Base-by-base conservation (phyloP, 2,888 invertebrate species). In the Epinotia brunnichana region DNA sequence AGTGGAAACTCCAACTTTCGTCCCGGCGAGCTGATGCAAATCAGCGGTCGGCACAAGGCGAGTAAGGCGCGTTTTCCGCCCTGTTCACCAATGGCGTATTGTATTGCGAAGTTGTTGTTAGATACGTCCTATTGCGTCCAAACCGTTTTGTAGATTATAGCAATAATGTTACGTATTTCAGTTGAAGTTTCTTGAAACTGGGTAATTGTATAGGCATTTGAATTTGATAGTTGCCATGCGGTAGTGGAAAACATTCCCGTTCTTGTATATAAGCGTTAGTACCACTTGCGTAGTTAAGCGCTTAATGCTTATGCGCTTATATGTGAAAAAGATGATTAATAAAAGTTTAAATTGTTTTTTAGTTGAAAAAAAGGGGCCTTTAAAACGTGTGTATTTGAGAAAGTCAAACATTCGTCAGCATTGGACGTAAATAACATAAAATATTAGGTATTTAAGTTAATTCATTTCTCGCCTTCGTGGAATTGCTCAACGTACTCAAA, bases 11-110 rank as follows among this genome's bases (percentile, higher is more conserved):
- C 24, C 29, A 70, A 70, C 56, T 70, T 70, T 70, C 62, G 56
- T 63, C 29, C 48, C 29, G 54, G 29, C n/a, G 21, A 62, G 11
- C 61, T 44, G 57, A 70, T 70, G 70, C 70, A 70, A 70, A 70
- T 64, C 63, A 39, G 56, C 17, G 70, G 60, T 39, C 51, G 51
- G 63, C 51, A 35, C 53, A 56, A 66, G 66, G 54, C n/a, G 41
- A n/a, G 9, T 41, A 66, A 66, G 41, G 41, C 5, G 7, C 17
- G 19, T 64, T 64, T 62, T 17, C 63, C 29, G 63, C 10, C 10
- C 17, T 39, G 29, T 39, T 35, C 9, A 2, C 4, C 4, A 59
- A 57, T 15, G 57, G 29, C 24, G 15, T 57, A 57, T 57, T 57
- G 57, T 57, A 7, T 57, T 9, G 29, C 13, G 29, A n/a, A 7